A percentile compares a stretch with the other conserved stretches of the same genome.
Evolutionary conservation across 2,888 invertebrate species (phyloP).

Genomic region (Clitarchus hookeri): DNA sequence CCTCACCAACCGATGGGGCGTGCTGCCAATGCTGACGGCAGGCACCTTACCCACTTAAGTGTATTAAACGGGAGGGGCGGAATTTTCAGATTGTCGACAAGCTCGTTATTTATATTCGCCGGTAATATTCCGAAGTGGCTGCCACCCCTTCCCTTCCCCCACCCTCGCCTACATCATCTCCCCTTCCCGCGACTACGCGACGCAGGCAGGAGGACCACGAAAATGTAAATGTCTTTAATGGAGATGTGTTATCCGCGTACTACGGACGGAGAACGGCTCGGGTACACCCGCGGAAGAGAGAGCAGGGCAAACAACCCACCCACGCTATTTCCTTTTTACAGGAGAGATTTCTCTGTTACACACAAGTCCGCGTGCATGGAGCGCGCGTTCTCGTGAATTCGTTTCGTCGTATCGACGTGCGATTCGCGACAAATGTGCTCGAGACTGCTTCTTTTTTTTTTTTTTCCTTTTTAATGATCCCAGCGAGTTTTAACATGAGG

Average conservation of each 20-base stretch:
- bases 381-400: too few species aligned
- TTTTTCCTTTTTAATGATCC: too few species aligned
- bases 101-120: constrained; percentile 7
- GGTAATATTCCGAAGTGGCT: constrained; percentile 2
- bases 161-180: neutral
- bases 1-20: neutral
- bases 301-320: neutral
- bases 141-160: neutral
- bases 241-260: neutral
- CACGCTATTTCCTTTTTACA: too few species aligned
- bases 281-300: neutral
- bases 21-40: neutral
- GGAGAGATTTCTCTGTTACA: too few species aligned
- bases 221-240: constrained; percentile 7
- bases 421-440: too few species aligned
- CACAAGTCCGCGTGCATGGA: too few species aligned
- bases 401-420: too few species aligned
- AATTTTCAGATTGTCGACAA: constrained; percentile 14
- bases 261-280: neutral
- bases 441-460: too few species aligned
- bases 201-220: neutral
- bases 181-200: neutral
- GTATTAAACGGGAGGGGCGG: neutral
- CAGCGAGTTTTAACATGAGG: too few species aligned
- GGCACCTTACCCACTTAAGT: neutral